A percentile compares a stretch with the other conserved stretches of the same genome.
Conservation (phyloP, 2,888 invertebrate genomes). For the Thereva nobilitata region DNA sequence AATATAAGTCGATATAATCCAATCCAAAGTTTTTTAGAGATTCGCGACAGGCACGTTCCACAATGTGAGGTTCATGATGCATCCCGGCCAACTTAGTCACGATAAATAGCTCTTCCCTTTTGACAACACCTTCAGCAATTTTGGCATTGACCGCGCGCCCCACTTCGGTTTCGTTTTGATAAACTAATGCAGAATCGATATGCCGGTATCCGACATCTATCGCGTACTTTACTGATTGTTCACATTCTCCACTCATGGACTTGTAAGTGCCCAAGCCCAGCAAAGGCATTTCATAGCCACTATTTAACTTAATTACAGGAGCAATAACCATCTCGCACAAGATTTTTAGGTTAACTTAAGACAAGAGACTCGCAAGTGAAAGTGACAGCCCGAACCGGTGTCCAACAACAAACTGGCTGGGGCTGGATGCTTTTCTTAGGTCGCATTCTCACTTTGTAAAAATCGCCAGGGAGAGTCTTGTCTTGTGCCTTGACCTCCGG, state of each 20-base stretch:
- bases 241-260: slow-evolving; percentile 49
- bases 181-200: slow-evolving; percentile 61
- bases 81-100: slow-evolving; percentile 54
- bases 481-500: too few relatives aligned
- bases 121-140: slow-evolving; percentile 56
- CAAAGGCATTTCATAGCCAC: slow-evolving; percentile 67
- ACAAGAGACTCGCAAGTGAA: too few relatives aligned
- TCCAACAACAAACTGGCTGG: too few relatives aligned
- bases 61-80: slow-evolving; percentile 69
- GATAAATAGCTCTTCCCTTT: slow-evolving; percentile 56
- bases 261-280: slow-evolving; percentile 71
- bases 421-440: too few relatives aligned
- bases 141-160: slow-evolving; percentile 58
- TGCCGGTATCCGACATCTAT: slow-evolving; percentile 61
- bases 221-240: slow-evolving; percentile 55
- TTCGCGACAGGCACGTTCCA: slow-evolving; percentile 65
- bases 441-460: too few relatives aligned
- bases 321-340: slow-evolving; percentile 45
- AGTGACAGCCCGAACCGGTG: too few relatives aligned
- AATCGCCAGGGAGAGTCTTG: too few relatives aligned
- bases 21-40: slow-evolving; percentile 69
- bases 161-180: slow-evolving; percentile 59
- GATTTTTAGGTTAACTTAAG: too few relatives aligned
- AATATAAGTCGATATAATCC: slow-evolving; percentile 76
- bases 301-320: slow-evolving; percentile 65